phyloP scores from a whole-genome alignment of 2,797 vertebrate genomes.

The Sciurus carolinensis region DNA sequence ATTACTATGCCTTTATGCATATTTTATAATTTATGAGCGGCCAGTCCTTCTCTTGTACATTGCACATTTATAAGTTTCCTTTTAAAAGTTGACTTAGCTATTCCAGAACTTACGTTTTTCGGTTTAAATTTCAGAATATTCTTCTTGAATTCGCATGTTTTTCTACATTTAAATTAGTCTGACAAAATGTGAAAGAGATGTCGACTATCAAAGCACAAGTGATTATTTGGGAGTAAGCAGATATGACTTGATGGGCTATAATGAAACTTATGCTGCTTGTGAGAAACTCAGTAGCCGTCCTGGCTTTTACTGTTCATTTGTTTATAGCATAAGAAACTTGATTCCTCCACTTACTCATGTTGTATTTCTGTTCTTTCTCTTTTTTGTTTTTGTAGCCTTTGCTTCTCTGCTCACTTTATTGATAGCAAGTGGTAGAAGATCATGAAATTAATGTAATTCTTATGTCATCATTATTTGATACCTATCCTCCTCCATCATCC shows the following conservation, averaged over 20 bases:
- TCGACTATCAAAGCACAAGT: not conserved
- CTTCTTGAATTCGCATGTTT: not conserved
- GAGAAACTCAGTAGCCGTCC: not conserved
- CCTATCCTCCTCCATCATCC: not conserved
- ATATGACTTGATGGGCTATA: not conserved
- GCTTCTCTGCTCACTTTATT: not conserved
- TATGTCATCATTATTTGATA: not conserved
- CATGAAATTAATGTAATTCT: not conserved
- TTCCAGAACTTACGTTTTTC: not conserved
- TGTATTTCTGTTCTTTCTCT: not conserved
- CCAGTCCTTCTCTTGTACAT: not conserved
- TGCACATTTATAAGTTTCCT: not conserved
- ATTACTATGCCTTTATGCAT: not conserved
- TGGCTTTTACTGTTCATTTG: not conserved
- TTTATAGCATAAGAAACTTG: not conserved
- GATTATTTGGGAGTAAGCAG: not conserved
- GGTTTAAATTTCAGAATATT: not conserved
- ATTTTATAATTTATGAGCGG: not conserved
- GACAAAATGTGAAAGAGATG: constrained; percentile 1
- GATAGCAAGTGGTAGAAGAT: not conserved
- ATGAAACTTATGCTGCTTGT: not conserved
- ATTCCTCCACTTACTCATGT: not conserved
- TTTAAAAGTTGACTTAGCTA: not conserved
- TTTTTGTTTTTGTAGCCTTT: not conserved
- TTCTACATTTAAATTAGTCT: constrained; percentile 21